Conservation (phyloP, 2,888 invertebrate genomes). For the Trichogramma evanescens region DNA sequence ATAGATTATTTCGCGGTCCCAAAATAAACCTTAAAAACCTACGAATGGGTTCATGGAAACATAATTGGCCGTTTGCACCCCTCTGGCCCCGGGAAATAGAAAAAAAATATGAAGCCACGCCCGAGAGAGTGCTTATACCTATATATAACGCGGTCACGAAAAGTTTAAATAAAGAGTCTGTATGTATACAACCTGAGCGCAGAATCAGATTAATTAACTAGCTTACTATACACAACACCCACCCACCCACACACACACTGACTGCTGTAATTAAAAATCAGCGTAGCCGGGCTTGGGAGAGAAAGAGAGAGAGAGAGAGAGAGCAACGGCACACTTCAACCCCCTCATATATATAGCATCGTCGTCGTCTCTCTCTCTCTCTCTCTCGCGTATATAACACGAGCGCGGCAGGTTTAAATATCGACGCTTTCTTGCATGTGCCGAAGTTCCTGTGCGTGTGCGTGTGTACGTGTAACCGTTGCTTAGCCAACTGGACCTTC, state of each 20-base stretch:
- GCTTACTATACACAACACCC: no score
- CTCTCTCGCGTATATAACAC: no score
- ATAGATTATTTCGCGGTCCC: no score
- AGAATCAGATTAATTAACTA: conserved; percentile 23
- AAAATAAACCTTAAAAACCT: no score
- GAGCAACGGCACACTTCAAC: background rate
- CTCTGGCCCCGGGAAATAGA: background rate
- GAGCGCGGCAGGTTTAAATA: no score
- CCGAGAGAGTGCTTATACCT: background rate
- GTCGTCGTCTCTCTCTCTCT: no score
- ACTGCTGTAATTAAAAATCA: conserved; percentile 22
- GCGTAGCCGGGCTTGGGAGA: conserved; percentile 2
- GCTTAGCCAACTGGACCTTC: no score
- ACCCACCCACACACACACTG: background rate
- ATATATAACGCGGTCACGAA: background rate
- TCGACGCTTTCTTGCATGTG: no score
- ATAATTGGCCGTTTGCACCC: background rate
- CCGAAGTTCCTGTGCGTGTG: no score
- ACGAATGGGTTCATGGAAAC: no score
- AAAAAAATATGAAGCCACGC: background rate
- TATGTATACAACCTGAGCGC: background rate
- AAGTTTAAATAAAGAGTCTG: background rate
- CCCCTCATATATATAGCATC: no score
- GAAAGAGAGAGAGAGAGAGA: background rate
- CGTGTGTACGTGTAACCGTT: no score